Percentiles rank a stretch among this genome's conserved stretches.
Evolutionary conservation across 2,888 invertebrate species (phyloP).

Genomic region (Yponomeuta sedellus): DNA sequence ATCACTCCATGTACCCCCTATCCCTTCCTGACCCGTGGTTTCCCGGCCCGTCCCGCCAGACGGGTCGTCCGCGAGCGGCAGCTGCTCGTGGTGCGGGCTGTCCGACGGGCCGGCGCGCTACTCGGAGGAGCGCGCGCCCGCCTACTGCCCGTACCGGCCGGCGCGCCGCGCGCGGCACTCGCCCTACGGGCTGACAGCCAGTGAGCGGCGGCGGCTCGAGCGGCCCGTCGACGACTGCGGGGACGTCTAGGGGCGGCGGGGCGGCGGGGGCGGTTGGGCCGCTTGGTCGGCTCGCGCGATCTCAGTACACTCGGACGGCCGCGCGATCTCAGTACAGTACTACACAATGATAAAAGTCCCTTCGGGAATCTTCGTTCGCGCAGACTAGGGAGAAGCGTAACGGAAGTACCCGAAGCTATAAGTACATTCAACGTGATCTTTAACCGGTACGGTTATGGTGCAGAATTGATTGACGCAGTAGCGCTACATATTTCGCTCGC

Average conservation of each 20-base stretch:
- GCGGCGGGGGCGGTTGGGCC: neutral
- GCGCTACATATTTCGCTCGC: too few species aligned
- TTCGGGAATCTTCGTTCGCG: too few species aligned
- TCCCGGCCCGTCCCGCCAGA: constrained; percentile 35
- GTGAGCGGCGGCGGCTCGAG: constrained; percentile 9
- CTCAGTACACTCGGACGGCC: too few species aligned
- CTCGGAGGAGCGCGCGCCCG: constrained; percentile 14
- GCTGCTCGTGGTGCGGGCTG: constrained; percentile 55
- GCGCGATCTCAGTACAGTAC: too few species aligned
- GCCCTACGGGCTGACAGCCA: constrained; percentile 20
- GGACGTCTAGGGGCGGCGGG: neutral
- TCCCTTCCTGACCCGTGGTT: constrained; percentile 12
- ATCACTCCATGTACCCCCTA: neutral
- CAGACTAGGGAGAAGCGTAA: too few species aligned
- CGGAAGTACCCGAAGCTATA: too few species aligned
- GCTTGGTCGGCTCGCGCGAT: too few species aligned
- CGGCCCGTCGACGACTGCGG: constrained; percentile 6
- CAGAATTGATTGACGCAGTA: too few species aligned
- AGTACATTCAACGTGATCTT: too few species aligned
- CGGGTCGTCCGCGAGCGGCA: constrained; percentile 48
- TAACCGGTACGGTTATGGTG: too few species aligned
- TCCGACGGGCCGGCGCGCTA: constrained; percentile 28
- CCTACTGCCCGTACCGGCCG: constrained; percentile 29
- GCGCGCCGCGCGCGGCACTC: constrained; percentile 26
- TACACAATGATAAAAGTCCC: too few species aligned